Base-by-base conservation (phyloP, 2,797 vertebrate genomes). In the Phalanger gymnotis region DNA sequence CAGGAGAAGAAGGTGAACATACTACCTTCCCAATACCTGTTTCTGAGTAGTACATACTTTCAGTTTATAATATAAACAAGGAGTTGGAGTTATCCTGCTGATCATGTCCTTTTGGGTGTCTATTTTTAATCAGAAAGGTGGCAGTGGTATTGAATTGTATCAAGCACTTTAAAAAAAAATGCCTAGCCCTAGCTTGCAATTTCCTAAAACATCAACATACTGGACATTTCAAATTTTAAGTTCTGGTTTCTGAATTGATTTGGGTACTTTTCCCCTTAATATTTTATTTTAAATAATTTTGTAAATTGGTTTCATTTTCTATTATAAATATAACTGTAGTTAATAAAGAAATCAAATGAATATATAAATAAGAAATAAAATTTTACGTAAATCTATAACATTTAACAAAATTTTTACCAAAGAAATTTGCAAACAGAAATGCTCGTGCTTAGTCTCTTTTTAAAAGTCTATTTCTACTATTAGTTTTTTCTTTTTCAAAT, bases 1-100 rank as follows among this genome's bases (percentile, higher is more conserved):
- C 73, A 87, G 73, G 73, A 87, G 73, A 87, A 87, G 73, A 87
- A 87, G 73, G 73, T 87, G 73, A 87, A 87, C 73, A 87, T 51
- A 81, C 40, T 87, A 51, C 73, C 73, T 87, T 87, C 73, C 73
- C 73, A 87, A 87, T 87, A 28, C 73, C 40, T 87, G 40, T 87
- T 87, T 51, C 73, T 87, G 73, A 87, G 73, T 87, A 87, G 73
- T 27, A 51, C 73, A 87, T 87, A 51, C 73, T 87, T 51, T 87
- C 7, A 87, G 40, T 51, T 87, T 87, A 51, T 87, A 87, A 47
- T 51, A 28, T 51, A 87, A 87, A 87, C 73, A 51, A 87, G 25
- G 51, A 51, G 22, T 87, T 51, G 73, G 40, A 87, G 73, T 87
- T 87, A 40, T 51, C 73, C 27, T 87, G 25, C 73, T 28, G 40